Evolutionary conservation across 2,797 vertebrate genomes (phyloP).

Genomic region (Pantherophis vulpinus): DNA sequence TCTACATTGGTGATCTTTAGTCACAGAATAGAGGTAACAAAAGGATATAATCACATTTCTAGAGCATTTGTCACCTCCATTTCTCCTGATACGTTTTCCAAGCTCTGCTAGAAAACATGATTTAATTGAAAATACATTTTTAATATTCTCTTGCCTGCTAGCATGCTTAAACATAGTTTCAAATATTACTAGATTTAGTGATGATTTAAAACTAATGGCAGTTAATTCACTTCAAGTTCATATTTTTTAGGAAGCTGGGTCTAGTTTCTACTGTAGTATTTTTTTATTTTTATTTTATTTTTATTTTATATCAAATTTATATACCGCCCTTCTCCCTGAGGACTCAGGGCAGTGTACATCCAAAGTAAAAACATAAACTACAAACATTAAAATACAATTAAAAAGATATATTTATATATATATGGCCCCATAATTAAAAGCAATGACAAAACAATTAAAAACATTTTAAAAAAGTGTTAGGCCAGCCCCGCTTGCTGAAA

Average conservation of each 20-base stretch:
- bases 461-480: too few relatives aligned
- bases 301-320: too few relatives aligned
- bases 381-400: too few relatives aligned
- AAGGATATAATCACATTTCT: not conserved
- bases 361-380: too few relatives aligned
- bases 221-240: not conserved
- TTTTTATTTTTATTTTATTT: too few relatives aligned
- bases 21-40: not conserved
- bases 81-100: not conserved
- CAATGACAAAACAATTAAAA: too few relatives aligned
- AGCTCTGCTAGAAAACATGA: not conserved
- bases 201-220: not conserved
- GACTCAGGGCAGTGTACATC: too few relatives aligned
- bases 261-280: not conserved
- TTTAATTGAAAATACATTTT: not conserved
- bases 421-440: too few relatives aligned
- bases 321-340: too few relatives aligned
- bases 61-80: not conserved
- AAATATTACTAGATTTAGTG: not conserved
- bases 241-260: not conserved
- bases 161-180: not conserved
- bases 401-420: too few relatives aligned
- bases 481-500: too few relatives aligned
- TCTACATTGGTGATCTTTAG: not conserved
- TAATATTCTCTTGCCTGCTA: not conserved